Base-by-base conservation (phyloP, 2,888 invertebrate species). In the Gerris lacustris region DNA sequence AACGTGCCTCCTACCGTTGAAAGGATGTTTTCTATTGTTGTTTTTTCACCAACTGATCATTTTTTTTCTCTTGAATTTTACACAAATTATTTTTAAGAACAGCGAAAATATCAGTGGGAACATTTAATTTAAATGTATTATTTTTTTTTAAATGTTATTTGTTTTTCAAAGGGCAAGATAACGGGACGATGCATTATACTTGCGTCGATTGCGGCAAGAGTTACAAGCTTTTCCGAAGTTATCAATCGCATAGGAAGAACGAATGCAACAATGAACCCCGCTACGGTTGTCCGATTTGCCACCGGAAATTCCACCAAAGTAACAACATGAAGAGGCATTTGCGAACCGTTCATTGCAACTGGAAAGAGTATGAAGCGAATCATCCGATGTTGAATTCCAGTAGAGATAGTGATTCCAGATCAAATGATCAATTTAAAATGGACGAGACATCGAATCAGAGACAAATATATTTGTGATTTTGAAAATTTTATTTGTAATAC, bases 271-370 rank as follows among this genome's bases (percentile, higher is more conserved):
- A 31, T 9, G n/a, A 9, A 31, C 64, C 64, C 18, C 17, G 18
- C 2, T 18, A 64, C 17, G 7, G n/a, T 7, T 64, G 64, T 64
- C 64, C 64, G 11, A 31, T 64, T 18, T 64, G 64, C 17, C 17
- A 7, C n/a, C 2, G 64, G 31, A 31, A n/a, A 64, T 64, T 64
- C 18, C 64, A 64, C 5, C 64, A 64, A 17, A 64, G 31, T 18
- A 64, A 64, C 64, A 64, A 64, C 6, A 64, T 64, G 64, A 64
- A 9, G 64, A 9, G 64, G 31, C 64, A 64, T 17, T 17, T 64
- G 7, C 9, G 18, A 31, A 64, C 64, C 9, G 64, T 64, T 64
- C 64, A 64, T 31, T n/a, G n/a, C 5, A 55, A 55, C 15, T 55
- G 55, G 55, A 55, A 55, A 15, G 55, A 55, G 9, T 55, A 11